Evolutionary conservation across 2,113 vertebrate species (phyloP), one percentile per base, ranked within the genome.

Genomic region (Podarcis raffonei): DNA sequence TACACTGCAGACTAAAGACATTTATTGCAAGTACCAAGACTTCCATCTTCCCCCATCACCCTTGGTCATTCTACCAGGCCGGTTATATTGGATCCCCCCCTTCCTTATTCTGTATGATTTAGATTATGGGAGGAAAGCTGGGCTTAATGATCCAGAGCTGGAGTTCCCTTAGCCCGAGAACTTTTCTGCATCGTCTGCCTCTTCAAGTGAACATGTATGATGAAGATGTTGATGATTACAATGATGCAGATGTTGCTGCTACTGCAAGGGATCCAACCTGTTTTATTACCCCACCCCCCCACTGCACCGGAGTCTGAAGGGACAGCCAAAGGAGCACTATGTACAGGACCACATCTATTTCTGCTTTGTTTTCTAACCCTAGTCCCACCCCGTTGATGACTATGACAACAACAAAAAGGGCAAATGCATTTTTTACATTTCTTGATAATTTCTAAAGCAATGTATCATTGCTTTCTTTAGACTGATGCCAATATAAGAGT

Each of bases 381-480:
- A 90, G 92, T 92, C 95, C 94, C 81, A 78, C 82, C 42, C 86
- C 84, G 32, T 74, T 25, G 9, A 90, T 94, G 91, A 95, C 94
- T 86, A 95, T 42, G 18, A 94, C 89, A 25, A 95, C 0, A 42
- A 93, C 59, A 84, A 92, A 94, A 95, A 96, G 95, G 96, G 94
- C 95, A 96, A 95, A 96, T 95, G 95, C 96, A 96, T 96, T 96
- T 96, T 96, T 95, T 96, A 95, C 92, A 95, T 94, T 94, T 95
- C 92, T 96, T 96, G 94, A 93, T 96, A 94, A 96, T 96, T 95
- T 96, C 91, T 91, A 95, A 96, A 96, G 90, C 93, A 95, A 95
- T 93, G 89, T 95, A 93, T 91, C 89, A 88, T 96, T 96, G 92
- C 94, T 96, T 93, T 95, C 83, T 95, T 95, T 95, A 95, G 91